These are phyloP conservation scores for Cassiopea andromeda DNA, from an alignment of 30 jellyfish, hydroid and myxozoan species.

Conservation along the genomic window DNA sequence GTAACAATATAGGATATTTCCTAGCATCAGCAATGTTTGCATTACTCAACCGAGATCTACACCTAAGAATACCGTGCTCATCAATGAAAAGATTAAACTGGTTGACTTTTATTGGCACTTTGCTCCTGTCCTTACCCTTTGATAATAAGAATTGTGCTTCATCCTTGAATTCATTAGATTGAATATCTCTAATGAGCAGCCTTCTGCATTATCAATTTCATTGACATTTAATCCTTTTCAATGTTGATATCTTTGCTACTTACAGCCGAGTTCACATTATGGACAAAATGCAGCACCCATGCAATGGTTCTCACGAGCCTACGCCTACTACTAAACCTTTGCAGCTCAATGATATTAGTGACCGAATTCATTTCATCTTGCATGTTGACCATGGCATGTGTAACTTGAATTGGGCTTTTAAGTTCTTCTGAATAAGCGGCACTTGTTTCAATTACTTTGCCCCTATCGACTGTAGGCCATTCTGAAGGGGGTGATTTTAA, in stretches of 20 bases:
- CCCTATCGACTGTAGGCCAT: too few relatives aligned
- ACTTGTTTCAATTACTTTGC: too few relatives aligned
- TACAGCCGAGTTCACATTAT: constrained; percentile 3
- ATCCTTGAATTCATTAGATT: constrained; percentile 14
- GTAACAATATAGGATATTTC: constrained; percentile 23
- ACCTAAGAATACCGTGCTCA: constrained; percentile 27
- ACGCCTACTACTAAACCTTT: too few relatives aligned
- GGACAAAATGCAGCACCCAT: constrained; percentile 41
- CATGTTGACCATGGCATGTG: too few relatives aligned
- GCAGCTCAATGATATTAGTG: too few relatives aligned
- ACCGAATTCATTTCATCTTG: too few relatives aligned
- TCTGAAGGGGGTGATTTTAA: too few relatives aligned
- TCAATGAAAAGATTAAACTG: constrained; percentile 36
- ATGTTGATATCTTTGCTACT: background rate
- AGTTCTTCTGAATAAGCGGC: too few relatives aligned
- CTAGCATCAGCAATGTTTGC: constrained; percentile 21
- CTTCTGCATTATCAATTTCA: constrained; percentile 26
- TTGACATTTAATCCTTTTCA: constrained; percentile 10
- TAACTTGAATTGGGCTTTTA: too few relatives aligned
- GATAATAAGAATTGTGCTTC: constrained; percentile 2
- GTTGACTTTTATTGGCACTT: background rate
- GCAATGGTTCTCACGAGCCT: constrained; percentile 30
- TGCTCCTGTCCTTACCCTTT: background rate
- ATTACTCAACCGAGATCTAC: constrained; percentile 29
- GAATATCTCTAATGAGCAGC: constrained; percentile 14